phyloP scores from a whole-genome alignment of 2,113 vertebrate species.

The Xyrauchen texanus region DNA sequence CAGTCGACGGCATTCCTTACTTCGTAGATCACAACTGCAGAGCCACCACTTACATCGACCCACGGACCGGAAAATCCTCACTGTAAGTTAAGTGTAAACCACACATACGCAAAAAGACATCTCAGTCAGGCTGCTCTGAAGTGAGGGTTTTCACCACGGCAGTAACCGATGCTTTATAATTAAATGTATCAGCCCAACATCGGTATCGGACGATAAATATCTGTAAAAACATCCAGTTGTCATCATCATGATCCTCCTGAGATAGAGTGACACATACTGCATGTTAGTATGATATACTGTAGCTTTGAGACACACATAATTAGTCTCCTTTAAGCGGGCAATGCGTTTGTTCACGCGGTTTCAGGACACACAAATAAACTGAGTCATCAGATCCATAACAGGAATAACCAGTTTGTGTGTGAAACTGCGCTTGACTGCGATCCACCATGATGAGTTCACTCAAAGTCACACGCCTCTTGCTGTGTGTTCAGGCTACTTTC shows the following conservation, averaged over 20 bases:
- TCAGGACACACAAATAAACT: not conserved
- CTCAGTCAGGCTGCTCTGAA: too few species aligned
- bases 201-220: too few species aligned
- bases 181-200: too few species aligned
- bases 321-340: not conserved
- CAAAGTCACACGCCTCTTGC: not conserved
- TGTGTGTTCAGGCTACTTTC: not conserved
- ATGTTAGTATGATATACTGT: too few species aligned
- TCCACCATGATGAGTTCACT: not conserved
- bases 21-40: slow-evolving; percentile 97
- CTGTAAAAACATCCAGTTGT: too few species aligned
- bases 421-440: not conserved
- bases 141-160: too few species aligned
- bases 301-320: not conserved
- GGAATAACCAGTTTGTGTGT: slow-evolving; percentile 12
- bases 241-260: too few species aligned
- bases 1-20: slow-evolving; percentile 95
- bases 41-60: slow-evolving; percentile 96
- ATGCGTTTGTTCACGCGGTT: not conserved
- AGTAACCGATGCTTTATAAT: too few species aligned
- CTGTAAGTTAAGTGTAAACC: slow-evolving; percentile 85
- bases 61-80: slow-evolving; percentile 95
- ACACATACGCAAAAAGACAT: too few species aligned
- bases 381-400: not conserved
- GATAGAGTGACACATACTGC: not conserved